Base-by-base conservation (phyloP, 2,113 vertebrate genomes). In the Proteles cristata region DNA sequence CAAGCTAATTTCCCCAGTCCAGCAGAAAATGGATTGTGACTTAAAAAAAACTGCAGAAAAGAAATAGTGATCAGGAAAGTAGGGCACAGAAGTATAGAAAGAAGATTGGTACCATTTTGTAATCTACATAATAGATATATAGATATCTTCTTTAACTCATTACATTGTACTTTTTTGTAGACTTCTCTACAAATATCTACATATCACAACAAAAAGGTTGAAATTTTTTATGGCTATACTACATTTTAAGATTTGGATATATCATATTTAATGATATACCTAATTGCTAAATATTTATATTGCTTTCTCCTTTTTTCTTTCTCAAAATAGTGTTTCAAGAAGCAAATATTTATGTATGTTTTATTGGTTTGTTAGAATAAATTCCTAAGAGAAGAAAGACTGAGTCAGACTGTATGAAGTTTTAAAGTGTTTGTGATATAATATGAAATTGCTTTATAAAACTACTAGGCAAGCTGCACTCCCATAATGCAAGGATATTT, bases 301-400 rank as follows among this genome's bases (percentile, higher is more conserved):
- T 92, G 63, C 55, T 85, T 96, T 21, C 33, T 83, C 31, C 84
- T 23, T 77, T 97, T 97, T 90, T 74, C 50, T 4, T 79, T 5
- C 63, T 90, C 48, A 90, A 85, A 96, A 96, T 35, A 88, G 21
- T 69, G 21, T 96, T 96, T 91, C 19, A 45, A 83, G 39, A 68
- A 71, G 88, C 25, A 90, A 80, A 88, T 63, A 21, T 83, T 90
- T 76, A 69, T 80, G 48, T 81, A 7, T 73, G 8, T 66, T 96
- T 69, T 69, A 76, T n/a, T 90, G 8, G 10, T 73, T 94, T 95
- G 26, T 96, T 84, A 96, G 69, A 94, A 84, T 93, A 96, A 83
- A 93, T 94, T 94, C n/a, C 65, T 93, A 35, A 81, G 84, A 94
- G 65, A 92, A 39, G n/a, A 86, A 88, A 90, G 61, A 63, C 39